phyloP scores from a whole-genome alignment of 2,797 vertebrate species.

The Schizothorax lantsangensis region DNA sequence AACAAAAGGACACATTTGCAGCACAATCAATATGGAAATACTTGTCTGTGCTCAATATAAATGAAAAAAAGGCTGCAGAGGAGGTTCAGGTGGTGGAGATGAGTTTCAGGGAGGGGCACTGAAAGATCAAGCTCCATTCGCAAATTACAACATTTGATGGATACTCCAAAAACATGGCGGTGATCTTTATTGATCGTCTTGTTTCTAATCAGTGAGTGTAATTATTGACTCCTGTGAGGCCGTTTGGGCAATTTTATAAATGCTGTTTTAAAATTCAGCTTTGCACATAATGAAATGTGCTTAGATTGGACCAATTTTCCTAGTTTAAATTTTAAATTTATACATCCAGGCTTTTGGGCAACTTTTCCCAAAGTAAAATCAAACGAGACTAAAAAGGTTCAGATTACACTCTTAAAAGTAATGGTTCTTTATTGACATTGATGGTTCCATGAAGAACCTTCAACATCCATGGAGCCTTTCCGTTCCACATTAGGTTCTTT shows the following conservation, averaged over 20 bases:
- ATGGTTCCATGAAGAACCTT: not conserved
- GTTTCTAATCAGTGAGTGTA: conserved; percentile 59
- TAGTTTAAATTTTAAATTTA: not conserved
- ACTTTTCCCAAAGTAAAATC: not conserved
- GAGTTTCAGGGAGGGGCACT: conserved; percentile 45
- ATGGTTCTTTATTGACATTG: not conserved
- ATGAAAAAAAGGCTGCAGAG: conserved; percentile 57
- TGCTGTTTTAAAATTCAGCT: conserved; percentile 41
- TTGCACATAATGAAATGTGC: conserved; percentile 43
- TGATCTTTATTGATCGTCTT: conserved; percentile 63
- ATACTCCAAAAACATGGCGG: conserved; percentile 57
- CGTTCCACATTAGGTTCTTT: not conserved
- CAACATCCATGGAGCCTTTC: not conserved
- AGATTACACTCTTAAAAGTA: not conserved
- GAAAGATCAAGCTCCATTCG: conserved; percentile 47
- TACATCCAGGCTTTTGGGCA: not conserved
- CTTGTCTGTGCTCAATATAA: conserved; percentile 55
- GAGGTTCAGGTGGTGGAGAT: conserved; percentile 55
- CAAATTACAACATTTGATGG: conserved; percentile 60
- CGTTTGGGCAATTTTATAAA: conserved; percentile 50
- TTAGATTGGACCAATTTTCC: not conserved
- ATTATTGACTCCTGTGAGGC: conserved; percentile 56
- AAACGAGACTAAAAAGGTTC: not conserved
- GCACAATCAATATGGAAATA: conserved; percentile 65
- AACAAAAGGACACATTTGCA: conserved; percentile 56